Base-by-base conservation (phyloP, 53 echinoderm and acorn worm genomes). In the Echinarachnius parma region DNA sequence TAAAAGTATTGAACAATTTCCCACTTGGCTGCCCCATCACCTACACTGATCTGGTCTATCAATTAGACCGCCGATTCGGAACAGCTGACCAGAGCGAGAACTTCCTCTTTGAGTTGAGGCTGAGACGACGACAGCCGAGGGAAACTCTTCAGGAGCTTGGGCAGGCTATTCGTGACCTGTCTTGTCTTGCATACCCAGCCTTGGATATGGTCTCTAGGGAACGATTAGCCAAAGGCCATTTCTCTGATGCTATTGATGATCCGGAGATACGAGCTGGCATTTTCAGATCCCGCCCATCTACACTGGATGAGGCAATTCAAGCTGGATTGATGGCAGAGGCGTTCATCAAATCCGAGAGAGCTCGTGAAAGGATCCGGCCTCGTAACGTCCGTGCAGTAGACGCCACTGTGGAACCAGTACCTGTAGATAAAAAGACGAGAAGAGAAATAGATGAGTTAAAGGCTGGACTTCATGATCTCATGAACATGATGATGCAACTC, bases 331-430 rank as follows among this genome's bases (percentile, higher is more conserved):
- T 33, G 2, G 48, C 66, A 50, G 68, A 67, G 52, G 48, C 68
- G 0, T 67, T 67, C 24, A 30, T 67, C 18, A 18, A 21, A 9
- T 31, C 68, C 0, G 68, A 67, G 33, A 67, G 23, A 18, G 31
- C 48, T 0, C 3, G 68, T 32, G 68, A 67, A 52, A 16, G 29
- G 8, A 67, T n/a, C 1, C 48, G 52, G 16, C 48, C 68, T 5
- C 68, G 68, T 52, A 48, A 67, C 4, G 68, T 67, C 5, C 50
- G 68, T 5, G 68, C 68, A 50, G 68, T 67, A 2, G 68, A 32
- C n/a, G 19, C 11, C 19, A 33, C 0, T n/a, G 5, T 31, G 0
- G 44, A 64, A 2, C 19, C 66, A 5, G 3, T 11, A 67, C 68
- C 68, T 67, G 34, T 18, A 33, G 68, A 67, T 33, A 50, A 50